Base-by-base conservation (phyloP, 2,888 invertebrate genomes). In the Fissipunctia ypsillon region DNA sequence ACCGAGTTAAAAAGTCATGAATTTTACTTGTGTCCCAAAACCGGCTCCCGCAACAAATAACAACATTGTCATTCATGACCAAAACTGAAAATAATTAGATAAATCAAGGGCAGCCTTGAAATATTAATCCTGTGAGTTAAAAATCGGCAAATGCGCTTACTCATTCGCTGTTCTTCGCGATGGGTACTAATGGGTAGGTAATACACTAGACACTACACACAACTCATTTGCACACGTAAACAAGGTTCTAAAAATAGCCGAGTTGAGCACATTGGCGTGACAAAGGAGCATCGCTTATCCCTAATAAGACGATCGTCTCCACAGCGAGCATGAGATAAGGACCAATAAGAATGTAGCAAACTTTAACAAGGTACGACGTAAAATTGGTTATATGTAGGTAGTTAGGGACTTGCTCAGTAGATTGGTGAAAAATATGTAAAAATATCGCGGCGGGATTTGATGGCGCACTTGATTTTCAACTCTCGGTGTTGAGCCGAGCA, bases 251-350 rank as follows among this genome's bases (percentile, higher is more conserved):
- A 63, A 83, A 77, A 83, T 83, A 83, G 61, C 69, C 4, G 56
- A n/a, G 56, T n/a, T 25, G 73, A 69, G 84, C 60, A 65, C 82
- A 57, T 56, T 75, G 45, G 69, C 84, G 77, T 86, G 84, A 87
- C 87, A 80, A 84, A 83, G 80, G 67, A 76, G 66, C 83, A 79
- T 79, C 78, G 73, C 75, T 83, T 87, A 87, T 84, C 84, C 87
- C 83, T 81, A 84, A 82, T 81, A 86, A 88, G 87, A 88, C 84
- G 81, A 88, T 84, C 73, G 80, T 79, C 67, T 76, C 43, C 70
- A 25, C 54, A 63, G 35, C 64, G 54, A 66, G 43, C 64, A 16
- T 6, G 75, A 83, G 69, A 72, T 71, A 71, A 61, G 41, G 65
- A 60, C 57, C 61, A 81, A 73, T 73, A 61, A 35, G 50, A 52